A percentile compares a stretch with the other conserved stretches of the same genome.
Conservation (phyloP, 2,888 invertebrate species). For the Hoplodrina ambigua region DNA sequence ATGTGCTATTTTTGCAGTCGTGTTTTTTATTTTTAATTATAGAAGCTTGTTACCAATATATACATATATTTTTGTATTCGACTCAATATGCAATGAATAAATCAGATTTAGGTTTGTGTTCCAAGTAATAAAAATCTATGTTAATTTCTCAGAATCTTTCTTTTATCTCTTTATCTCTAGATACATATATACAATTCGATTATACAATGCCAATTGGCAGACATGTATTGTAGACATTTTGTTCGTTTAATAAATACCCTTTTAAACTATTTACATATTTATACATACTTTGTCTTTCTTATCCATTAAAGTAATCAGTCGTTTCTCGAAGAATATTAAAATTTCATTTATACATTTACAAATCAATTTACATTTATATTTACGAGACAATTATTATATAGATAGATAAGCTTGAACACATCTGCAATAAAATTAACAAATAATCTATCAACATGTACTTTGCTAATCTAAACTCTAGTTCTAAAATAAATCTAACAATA, state of each 20-base stretch:
- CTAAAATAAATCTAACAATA: constrained; percentile 80
- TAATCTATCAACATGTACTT: constrained; percentile 76
- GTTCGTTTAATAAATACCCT: constrained; percentile 74
- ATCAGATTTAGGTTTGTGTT: constrained; percentile 4
- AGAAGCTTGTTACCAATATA: too few species aligned
- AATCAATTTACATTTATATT: constrained; percentile 61
- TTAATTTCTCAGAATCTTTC: constrained; percentile 73
- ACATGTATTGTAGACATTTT: constrained; percentile 70
- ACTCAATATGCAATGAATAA: not conserved
- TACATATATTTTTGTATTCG: not conserved
- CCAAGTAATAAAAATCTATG: constrained; percentile 61
- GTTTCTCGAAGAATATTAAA: constrained; percentile 72
- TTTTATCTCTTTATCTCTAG: constrained; percentile 79
- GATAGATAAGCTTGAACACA: constrained; percentile 83
- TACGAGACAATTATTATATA: constrained; percentile 63
- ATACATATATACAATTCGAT: constrained; percentile 80
- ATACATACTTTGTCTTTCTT: constrained; percentile 67
- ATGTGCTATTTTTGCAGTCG: too few species aligned
- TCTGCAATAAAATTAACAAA: constrained; percentile 82
- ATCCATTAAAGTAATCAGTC: constrained; percentile 84
- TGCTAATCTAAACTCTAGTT: constrained; percentile 71
- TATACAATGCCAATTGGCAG: constrained; percentile 68
- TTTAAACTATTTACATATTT: constrained; percentile 77
- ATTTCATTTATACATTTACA: constrained; percentile 62
- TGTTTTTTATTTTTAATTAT: too few species aligned